phyloP scores from a whole-genome alignment of 2,113 vertebrate species.

The Nannobrachium achirus region DNA sequence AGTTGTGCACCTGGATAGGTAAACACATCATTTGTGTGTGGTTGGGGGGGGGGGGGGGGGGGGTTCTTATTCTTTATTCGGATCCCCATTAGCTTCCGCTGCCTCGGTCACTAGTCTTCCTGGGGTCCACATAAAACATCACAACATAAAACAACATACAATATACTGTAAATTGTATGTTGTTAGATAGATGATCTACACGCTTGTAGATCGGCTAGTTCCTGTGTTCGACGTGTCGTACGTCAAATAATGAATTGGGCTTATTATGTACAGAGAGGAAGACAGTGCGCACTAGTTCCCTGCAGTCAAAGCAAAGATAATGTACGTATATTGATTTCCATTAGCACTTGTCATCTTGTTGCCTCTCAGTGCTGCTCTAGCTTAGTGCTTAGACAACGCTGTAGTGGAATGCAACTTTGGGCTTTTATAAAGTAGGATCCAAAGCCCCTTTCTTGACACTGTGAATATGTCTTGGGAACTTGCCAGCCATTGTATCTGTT shows the following conservation, averaged over 20 bases:
- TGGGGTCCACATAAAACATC: too few relatives aligned
- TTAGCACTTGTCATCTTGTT: neutral
- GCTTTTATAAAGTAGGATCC: too few relatives aligned
- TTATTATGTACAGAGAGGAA: slow-evolving; percentile 17
- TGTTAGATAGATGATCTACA: too few relatives aligned
- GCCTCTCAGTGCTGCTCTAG: neutral
- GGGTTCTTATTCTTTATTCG: too few relatives aligned
- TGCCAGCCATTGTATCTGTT: neutral
- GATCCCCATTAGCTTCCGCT: too few relatives aligned
- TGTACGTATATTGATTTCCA: neutral
- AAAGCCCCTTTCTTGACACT: too few relatives aligned
- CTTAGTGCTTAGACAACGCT: neutral
- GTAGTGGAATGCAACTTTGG: too few relatives aligned
- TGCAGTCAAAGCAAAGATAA: neutral
- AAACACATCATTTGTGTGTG: neutral
- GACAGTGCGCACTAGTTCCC: neutral
- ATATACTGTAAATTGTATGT: too few relatives aligned
- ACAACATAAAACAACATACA: too few relatives aligned
- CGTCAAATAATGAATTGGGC: too few relatives aligned
- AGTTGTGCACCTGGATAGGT: slow-evolving; percentile 1
- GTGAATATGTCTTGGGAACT: neutral
- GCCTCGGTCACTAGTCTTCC: too few relatives aligned
- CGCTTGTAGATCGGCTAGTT: too few relatives aligned
- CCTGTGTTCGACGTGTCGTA: slow-evolving; percentile 1
- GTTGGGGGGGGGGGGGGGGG: neutral